Evolutionary conservation across 1,140 invertebrate species (phyloP).

Genomic region (Metopolophium dirhodum): DNA sequence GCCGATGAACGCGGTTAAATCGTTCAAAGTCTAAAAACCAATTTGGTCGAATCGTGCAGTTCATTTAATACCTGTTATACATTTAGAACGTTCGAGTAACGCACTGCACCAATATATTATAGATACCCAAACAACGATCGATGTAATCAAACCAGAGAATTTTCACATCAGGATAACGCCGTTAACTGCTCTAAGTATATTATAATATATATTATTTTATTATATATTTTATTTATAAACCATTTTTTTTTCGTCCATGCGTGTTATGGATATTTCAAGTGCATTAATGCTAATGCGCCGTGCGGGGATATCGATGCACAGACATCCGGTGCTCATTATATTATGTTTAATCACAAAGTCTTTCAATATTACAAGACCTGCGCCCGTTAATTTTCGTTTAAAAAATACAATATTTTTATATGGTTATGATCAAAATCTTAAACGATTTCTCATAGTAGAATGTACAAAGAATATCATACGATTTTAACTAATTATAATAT

Average conservation of each 20-base stretch:
- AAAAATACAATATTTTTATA: neutral
- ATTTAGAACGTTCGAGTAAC: neutral
- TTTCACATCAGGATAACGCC: neutral
- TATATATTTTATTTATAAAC: conserved; percentile 38
- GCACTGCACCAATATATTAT: neutral
- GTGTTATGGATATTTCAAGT: conserved; percentile 52
- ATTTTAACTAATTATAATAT: neutral
- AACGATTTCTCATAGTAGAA: neutral
- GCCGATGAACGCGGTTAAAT: neutral
- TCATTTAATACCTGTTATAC: neutral
- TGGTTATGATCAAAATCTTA: conserved; percentile 13
- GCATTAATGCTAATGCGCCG: conserved; percentile 51
- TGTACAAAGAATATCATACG: neutral
- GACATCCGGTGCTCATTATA: conserved; percentile 55
- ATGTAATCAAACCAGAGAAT: neutral
- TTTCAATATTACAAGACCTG: conserved; percentile 19
- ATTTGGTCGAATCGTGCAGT: neutral
- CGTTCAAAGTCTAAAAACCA: conserved; percentile 22
- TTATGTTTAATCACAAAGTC: conserved; percentile 45
- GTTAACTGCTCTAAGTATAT: neutral
- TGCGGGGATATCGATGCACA: conserved; percentile 35
- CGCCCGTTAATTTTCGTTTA: neutral
- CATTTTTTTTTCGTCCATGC: conserved; percentile 22
- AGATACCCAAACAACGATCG: neutral
- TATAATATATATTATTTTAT: conserved; percentile 12